A percentile compares a stretch with the other conserved stretches of the same genome.
Evolutionary conservation across 2,888 invertebrate genomes (phyloP).

Genomic region (Torymus texanus): DNA sequence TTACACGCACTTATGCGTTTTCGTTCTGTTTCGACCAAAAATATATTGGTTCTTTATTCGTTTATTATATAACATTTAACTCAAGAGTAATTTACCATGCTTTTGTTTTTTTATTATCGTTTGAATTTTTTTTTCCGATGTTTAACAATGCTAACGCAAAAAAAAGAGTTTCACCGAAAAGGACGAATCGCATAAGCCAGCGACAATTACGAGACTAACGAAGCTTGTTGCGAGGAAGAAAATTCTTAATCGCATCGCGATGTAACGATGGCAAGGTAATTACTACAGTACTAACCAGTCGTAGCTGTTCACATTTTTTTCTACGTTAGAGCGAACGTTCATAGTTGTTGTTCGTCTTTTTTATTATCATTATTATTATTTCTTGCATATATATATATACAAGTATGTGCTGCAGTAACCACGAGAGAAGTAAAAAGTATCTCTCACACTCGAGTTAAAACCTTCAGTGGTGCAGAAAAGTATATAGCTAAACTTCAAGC

Average conservation of each 20-base stretch:
- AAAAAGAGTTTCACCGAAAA: slow-evolving; percentile 13
- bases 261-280: slow-evolving; percentile 69
- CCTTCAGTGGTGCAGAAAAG: slow-evolving; percentile 3
- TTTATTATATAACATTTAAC: background rate
- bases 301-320: slow-evolving; percentile 47
- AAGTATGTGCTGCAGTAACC: background rate
- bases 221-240: slow-evolving; percentile 55
- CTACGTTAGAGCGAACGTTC: slow-evolving; percentile 36
- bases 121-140: slow-evolving; percentile 18
- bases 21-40: slow-evolving; percentile 8
- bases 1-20: slow-evolving; percentile 9
- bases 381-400: slow-evolving; percentile 13
- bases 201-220: slow-evolving; percentile 45
- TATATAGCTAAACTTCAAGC: background rate
- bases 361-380: slow-evolving; percentile 33
- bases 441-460: slow-evolving; percentile 1
- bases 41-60: background rate
- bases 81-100: background rate
- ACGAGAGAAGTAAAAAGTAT: background rate
- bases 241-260: slow-evolving; percentile 60
- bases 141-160: slow-evolving; percentile 8
- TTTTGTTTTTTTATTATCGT: slow-evolving; percentile 5
- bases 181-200: slow-evolving; percentile 54
- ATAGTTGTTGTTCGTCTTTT: slow-evolving; percentile 33
- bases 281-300: slow-evolving; percentile 59